Percentiles rank a stretch among this genome's conserved stretches.
Evolutionary conservation across 2,113 vertebrate genomes (phyloP).

Genomic region (Thamnaconus septentrionalis): DNA sequence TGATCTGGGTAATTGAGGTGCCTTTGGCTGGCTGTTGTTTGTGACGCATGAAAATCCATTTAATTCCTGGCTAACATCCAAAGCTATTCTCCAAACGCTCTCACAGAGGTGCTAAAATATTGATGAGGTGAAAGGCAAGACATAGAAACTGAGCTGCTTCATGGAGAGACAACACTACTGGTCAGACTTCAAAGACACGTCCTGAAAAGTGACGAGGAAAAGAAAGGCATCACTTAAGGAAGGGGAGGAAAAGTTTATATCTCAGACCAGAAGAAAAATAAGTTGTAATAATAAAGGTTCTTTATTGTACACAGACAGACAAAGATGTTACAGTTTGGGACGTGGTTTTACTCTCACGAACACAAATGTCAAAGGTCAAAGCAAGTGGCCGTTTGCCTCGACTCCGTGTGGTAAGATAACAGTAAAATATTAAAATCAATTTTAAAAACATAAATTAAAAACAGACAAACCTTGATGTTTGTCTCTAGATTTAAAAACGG

Average conservation of each 20-base stretch:
- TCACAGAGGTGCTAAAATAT: constrained; percentile 40
- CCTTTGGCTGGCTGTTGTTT: no score
- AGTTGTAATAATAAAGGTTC: background rate
- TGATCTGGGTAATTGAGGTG: no score
- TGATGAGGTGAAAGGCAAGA: constrained; percentile 50
- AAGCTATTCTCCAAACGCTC: background rate
- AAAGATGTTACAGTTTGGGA: constrained; percentile 29
- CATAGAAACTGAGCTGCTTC: constrained; percentile 35
- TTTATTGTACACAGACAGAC: constrained; percentile 55
- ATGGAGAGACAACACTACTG: constrained; percentile 3
- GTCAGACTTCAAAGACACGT: background rate
- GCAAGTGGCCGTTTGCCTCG: constrained; percentile 69
- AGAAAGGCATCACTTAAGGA: background rate
- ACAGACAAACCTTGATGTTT: background rate
- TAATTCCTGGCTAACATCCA: background rate
- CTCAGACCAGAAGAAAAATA: no score
- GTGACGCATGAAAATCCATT: no score
- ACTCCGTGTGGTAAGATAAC: constrained; percentile 30
- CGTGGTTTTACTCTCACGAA: constrained; percentile 28
- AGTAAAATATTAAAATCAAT: constrained; percentile 12
- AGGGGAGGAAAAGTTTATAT: background rate
- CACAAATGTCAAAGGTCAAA: constrained; percentile 46
- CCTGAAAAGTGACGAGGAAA: background rate
- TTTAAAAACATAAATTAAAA: constrained; percentile 11
- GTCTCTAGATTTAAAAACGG: constrained; percentile 4